Evolutionary conservation across 2,888 invertebrate species (phyloP), one percentile per base, ranked within the genome.

Genomic region (Cheilosia grossa): DNA sequence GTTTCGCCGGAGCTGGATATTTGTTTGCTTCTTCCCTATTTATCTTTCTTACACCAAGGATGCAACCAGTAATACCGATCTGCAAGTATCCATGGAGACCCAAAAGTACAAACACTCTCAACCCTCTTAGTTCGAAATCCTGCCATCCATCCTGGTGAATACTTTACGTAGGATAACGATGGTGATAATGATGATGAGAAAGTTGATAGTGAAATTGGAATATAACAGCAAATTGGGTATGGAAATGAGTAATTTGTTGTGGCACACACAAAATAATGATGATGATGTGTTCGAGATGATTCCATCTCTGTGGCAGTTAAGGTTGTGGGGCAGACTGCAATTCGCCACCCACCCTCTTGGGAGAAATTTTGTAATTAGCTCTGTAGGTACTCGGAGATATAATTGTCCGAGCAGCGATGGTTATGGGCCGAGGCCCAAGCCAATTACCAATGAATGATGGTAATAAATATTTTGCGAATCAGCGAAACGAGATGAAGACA

Each of bases 171-270:
- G 49, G 69, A 69, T 70, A 70, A 72, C 56, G 74, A 47, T 37
- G 64, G 59, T 58, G 59, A 67, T 81, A 63, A 75, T 64, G 75
- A 74, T 81, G 69, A 64, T 75, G 69, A 69, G 75, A 75, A 63
- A 69, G 56, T 74, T 67, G 40, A 49, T 74, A 64, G 77, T 47
- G 63, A 81, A 70, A 75, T 75, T 75, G 69, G 64, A 56, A 75
- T 58, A 61, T 59, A 66, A 58, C 64, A 54, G 58, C 56, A 53
- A 74, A 67, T 63, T 74, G 63, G 19, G 30, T 51, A 53, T 42
- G 75, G 44, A 82, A 69, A 75, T 82, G 70, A 79, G 56, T 78
- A 64, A 58, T 78, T 70, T 70, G 77, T 75, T 73, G 54, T 73
- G 54, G 33, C 63, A 44, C 27, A 63, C 13, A 51, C 24, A 59